Base-by-base conservation (phyloP, 2,888 invertebrate genomes). In the Nemotelus nigrinus region DNA sequence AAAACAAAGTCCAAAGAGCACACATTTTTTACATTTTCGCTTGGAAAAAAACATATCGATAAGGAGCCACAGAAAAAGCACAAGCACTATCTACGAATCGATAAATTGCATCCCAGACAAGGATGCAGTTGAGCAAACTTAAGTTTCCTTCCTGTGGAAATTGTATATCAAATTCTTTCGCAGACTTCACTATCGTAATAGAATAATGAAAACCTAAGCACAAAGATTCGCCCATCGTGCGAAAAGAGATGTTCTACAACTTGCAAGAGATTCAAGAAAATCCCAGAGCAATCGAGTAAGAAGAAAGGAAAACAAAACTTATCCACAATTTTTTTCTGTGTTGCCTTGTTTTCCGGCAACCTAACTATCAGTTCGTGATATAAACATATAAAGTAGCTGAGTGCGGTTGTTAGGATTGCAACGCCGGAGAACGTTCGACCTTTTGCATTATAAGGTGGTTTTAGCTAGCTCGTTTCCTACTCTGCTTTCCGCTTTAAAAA, bases 151-250 rank as follows among this genome's bases (percentile, higher is more conserved):
- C 53, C 47, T 2, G 7, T 5, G 57, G 25, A 57, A 43, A 71
- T 43, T 8, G 55, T 41, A 71, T 55, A 55, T 44, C 55, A 71
- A 57, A 53, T 71, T 57, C 71, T 55, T 71, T 71, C 44, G 44
- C 71, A 71, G 57, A 71, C 71, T 71, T 41, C 71, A 55, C n/a
- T 48, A 71, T 71, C 71, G 53, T 53, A 71, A 71, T 71, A 71
- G 55, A 55, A 71, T 71, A 71, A 71, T 71, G 71, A 71, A 71
- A 71, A 55, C 43, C 71, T n/a, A 43, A 53, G 45, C 71, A 55
- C 55, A 55, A 55, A 71, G 55, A 55, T 53, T 53, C 55, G 41
- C 44, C 57, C 43, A 41, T 44, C 71, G 71, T 71, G 71, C 55
- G 71, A 71, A 71, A 10, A 5, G 53, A 55, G 55, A 55, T 71